These are phyloP conservation scores for Palythoa grandis DNA, from an alignment of 92 coral and sea anemone species.

Conservation along the genomic window DNA sequence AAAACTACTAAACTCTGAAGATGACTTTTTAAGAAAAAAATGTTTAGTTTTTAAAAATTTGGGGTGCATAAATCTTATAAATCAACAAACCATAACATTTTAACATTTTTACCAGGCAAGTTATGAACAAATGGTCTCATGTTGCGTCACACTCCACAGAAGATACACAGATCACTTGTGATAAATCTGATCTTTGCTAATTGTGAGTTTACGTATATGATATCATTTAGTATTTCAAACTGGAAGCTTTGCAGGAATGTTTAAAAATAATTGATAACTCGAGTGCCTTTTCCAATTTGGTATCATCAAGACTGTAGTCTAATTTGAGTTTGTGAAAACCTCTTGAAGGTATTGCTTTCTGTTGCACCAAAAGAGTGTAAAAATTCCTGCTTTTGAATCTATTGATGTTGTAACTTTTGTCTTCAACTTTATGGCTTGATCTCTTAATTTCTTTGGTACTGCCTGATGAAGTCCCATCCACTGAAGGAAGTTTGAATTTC, in stretches of 20 bases:
- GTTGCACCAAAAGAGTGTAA: background rate
- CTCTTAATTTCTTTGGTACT: no score
- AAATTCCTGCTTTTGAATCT: background rate
- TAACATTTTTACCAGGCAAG: no score
- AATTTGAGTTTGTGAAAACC: background rate
- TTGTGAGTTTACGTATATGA: no score
- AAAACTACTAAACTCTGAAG: no score
- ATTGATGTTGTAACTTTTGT: background rate
- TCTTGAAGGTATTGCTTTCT: background rate
- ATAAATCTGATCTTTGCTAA: background rate
- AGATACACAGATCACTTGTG: background rate
- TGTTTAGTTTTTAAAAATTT: no score
- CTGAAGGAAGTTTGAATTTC: no score
- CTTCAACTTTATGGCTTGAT: background rate
- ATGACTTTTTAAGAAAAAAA: no score
- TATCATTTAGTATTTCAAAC: slow-evolving; percentile 8
- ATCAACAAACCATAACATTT: no score
- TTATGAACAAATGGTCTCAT: no score
- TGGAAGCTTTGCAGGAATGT: slow-evolving; percentile 2
- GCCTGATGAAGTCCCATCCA: no score
- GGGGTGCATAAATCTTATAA: no score
- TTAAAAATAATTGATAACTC: background rate
- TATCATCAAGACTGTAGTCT: background rate
- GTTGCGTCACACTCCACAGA: no score
- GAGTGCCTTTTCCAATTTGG: background rate